Percentiles rank a stretch among this genome's conserved stretches.
Conservation (phyloP, 2,797 vertebrate species). For the Chiroxiphia lanceolata region DNA sequence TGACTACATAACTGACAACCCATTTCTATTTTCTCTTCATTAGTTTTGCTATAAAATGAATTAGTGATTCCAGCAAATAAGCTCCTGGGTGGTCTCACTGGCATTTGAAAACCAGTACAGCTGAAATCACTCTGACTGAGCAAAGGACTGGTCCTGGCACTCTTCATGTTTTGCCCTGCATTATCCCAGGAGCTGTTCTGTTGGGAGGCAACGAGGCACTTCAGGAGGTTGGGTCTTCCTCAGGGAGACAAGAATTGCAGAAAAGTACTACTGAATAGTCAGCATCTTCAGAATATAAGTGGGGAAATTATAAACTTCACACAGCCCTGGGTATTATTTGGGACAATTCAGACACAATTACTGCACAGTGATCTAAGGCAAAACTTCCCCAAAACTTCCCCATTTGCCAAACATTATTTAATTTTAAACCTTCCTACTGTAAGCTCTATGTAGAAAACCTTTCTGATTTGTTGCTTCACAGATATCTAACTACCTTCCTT, state of each 20-base stretch:
- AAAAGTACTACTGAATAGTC: background rate
- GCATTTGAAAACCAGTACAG: background rate
- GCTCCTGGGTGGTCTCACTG: background rate
- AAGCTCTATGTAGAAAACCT: background rate
- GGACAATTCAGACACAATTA: background rate
- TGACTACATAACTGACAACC: background rate
- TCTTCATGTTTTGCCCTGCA: background rate
- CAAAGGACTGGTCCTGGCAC: background rate
- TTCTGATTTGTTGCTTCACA: conserved; percentile 20
- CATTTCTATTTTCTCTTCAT: background rate
- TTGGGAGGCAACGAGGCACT: background rate
- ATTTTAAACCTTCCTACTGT: background rate
- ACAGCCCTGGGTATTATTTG: background rate
- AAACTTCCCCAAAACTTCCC: background rate
- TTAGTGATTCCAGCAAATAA: background rate
- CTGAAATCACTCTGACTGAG: background rate
- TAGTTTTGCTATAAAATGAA: background rate
- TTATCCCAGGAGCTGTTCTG: background rate
- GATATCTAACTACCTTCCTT: conserved; percentile 43
- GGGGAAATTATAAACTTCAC: background rate
- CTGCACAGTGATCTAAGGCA: background rate
- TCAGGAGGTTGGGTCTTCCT: background rate
- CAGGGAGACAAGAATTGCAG: background rate
- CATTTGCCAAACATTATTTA: background rate
- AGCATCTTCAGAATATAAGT: background rate